Conservation (phyloP, 2,113 vertebrate species). For the Catharus bicknelli region DNA sequence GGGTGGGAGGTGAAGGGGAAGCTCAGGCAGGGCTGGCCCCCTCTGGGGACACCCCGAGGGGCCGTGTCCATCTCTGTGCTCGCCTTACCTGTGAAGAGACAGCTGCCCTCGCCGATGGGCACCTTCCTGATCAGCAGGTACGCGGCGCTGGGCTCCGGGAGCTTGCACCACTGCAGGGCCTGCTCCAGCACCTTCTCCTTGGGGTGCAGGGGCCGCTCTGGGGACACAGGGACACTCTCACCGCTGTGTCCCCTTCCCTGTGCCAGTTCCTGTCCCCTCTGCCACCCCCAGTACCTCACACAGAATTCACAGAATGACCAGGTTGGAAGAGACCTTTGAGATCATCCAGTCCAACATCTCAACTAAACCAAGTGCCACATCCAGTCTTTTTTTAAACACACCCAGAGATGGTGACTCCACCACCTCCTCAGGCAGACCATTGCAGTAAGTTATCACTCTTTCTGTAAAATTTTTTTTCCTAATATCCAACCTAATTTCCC, state of each 20-base stretch:
- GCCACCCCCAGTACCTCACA: accelerated
- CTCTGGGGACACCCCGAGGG: not conserved
- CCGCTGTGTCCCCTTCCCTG: accelerated
- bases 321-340: too few species aligned
- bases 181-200: slow-evolving; percentile 97
- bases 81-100: slow-evolving; percentile 88
- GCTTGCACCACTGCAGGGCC: slow-evolving; percentile 95
- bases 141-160: slow-evolving; percentile 89
- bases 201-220: slow-evolving; percentile 92
- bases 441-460: too few species aligned
- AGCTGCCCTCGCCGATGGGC: slow-evolving; percentile 82
- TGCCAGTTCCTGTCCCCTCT: not conserved
- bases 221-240: not conserved
- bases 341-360: too few species aligned
- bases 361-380: too few species aligned
- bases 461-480: too few species aligned
- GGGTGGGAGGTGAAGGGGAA: not conserved
- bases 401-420: too few species aligned
- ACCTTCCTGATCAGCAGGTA: slow-evolving; percentile 91
- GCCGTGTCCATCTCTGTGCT: not conserved
- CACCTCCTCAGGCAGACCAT: too few species aligned
- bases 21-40: not conserved
- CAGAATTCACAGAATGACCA: too few species aligned
- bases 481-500: too few species aligned
- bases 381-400: too few species aligned